Evolutionary conservation across 2,113 vertebrate species (phyloP).

Genomic region (Pyxicephalus adspersus): DNA sequence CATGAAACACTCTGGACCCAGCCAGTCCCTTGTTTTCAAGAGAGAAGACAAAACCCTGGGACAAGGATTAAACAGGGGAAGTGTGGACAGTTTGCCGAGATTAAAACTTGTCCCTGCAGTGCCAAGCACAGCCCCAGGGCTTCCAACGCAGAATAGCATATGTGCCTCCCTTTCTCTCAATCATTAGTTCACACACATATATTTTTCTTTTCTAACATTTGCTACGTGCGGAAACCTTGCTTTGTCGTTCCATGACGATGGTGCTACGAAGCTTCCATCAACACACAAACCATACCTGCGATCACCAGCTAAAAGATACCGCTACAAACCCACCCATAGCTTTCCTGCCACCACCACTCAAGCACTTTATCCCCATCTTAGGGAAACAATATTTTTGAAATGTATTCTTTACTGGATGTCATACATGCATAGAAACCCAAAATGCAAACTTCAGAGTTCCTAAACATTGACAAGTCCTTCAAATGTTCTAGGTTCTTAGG

Average conservation of each 20-base stretch:
- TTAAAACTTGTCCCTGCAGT: conserved; percentile 52
- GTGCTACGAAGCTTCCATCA: conserved; percentile 39
- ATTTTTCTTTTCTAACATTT: conserved; percentile 39
- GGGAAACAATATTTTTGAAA: background rate
- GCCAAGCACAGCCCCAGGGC: conserved; percentile 56
- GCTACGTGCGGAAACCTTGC: conserved; percentile 35
- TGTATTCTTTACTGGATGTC: background rate
- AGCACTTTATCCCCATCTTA: conserved; percentile 38
- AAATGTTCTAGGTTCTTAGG: background rate
- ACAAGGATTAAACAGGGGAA: conserved; percentile 36
- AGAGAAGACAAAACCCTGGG: conserved; percentile 23
- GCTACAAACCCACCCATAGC: background rate
- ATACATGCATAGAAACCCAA: background rate
- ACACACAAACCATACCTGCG: background rate
- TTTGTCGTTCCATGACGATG: conserved; percentile 32
- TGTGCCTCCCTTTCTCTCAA: conserved; percentile 44
- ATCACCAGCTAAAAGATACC: conserved; percentile 17
- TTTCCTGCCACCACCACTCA: background rate
- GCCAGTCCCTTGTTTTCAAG: conserved; percentile 8
- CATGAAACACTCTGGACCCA: conserved; percentile 6
- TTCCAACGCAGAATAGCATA: conserved; percentile 53
- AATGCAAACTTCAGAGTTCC: background rate
- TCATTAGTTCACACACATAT: conserved; percentile 4
- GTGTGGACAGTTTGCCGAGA: conserved; percentile 32
- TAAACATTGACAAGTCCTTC: background rate